Base-by-base conservation (phyloP, 1,140 invertebrate genomes). In the Drosophila ficusphila region DNA sequence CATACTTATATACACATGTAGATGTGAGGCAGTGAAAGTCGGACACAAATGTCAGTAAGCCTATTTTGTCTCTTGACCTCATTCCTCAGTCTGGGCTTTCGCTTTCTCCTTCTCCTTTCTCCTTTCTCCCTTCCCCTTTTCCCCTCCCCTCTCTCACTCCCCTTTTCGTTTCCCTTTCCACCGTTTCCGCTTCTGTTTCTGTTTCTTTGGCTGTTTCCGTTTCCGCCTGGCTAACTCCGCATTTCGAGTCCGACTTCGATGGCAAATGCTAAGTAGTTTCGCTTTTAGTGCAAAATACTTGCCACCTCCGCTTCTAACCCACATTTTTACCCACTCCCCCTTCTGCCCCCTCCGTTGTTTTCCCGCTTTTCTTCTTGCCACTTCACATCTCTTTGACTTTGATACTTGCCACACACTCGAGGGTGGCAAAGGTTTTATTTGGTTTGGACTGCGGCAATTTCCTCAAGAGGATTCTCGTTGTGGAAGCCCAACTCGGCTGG, bases 261-360 rank as follows among this genome's bases (percentile, higher is more conserved):
- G 36, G 58, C 71, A 82, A 83, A 83, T 85, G 79, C 79, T 85
- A 85, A 79, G 79, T 85, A 85, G 79, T 85, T 86, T 86, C 81
- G 79, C 79, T 85, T 85, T 83, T 83, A 83, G 79, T 83, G 79
- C 79, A 79, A 79, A 85, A 79, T 67, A 72, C 78, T 82, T 48
- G 29, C 61, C 29, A 53, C 44, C 54, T 18, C 5, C 16, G n/a
- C 19, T 12, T 1, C 31, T n/a, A 3, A 4, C 2, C 33, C 38
- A 5, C 18, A 4, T 2, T 19, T 29, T 25, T 57, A 7, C 9
- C 46, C 29, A 34, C 27, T 21, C 18, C 25, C 18, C 11, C 5
- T 19, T 29, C 31, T 57, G 9, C 9, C 46, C 29, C 39, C 27
- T 21, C 18, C 25, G 19, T 53, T 68, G 54, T 48, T 67, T 41